Percentiles rank a stretch among this genome's conserved stretches.
These are phyloP conservation scores for Gortyna flavago DNA, from an alignment of 2,888 invertebrate species.

Conservation along the genomic window DNA sequence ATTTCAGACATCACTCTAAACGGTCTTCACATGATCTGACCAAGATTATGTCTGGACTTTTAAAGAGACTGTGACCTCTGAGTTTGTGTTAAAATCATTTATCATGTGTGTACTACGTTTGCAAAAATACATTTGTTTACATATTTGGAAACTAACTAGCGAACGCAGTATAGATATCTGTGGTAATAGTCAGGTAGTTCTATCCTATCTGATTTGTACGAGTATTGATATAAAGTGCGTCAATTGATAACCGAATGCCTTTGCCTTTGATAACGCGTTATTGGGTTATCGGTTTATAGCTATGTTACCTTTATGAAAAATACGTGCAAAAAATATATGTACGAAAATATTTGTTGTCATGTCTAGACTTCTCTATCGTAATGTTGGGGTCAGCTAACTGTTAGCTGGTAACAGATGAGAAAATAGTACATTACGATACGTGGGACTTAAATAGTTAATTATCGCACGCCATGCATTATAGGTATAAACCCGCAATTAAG, in stretches of 20 bases:
- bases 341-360: conserved; percentile 28
- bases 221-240: conserved; percentile 71
- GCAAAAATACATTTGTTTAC: background rate
- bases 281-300: conserved; percentile 73
- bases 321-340: conserved; percentile 10
- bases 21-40: background rate
- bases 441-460: no score
- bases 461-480: no score
- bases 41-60: background rate
- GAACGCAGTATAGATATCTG: conserved; percentile 27
- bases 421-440: no score
- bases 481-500: no score
- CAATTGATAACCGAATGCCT: conserved; percentile 72
- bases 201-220: conserved; percentile 71
- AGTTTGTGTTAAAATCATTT: background rate
- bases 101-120: background rate
- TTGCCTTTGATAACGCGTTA: conserved; percentile 69
- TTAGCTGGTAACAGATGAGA: background rate
- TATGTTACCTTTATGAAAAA: conserved; percentile 18
- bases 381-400: background rate
- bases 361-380: background rate
- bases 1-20: background rate
- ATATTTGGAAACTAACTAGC: background rate
- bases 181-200: conserved; percentile 64
- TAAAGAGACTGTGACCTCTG: background rate